Evolutionary conservation across 2,113 vertebrate genomes (phyloP).

Genomic region (Malurus melanocephalus): DNA sequence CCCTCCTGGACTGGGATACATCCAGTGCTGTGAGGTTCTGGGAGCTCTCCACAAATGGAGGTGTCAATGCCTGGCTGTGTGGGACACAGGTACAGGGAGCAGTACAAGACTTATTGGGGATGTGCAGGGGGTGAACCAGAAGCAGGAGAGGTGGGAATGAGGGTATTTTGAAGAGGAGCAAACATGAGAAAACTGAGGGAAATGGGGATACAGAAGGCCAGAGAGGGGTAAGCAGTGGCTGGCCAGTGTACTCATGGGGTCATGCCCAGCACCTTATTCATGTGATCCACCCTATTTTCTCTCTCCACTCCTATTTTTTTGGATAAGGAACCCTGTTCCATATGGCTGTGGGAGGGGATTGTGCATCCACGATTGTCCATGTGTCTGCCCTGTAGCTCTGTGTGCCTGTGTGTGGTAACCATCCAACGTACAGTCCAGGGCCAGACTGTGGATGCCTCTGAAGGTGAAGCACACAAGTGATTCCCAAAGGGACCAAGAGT

Average conservation of each 20-base stretch:
- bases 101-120: not conserved
- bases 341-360: fast-evolving
- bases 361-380: fast-evolving
- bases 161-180: not conserved
- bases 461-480: fast-evolving
- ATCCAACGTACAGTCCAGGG: not conserved
- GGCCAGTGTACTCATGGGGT: fast-evolving
- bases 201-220: fast-evolving
- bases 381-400: not conserved
- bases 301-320: not conserved
- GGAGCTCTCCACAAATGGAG: not conserved
- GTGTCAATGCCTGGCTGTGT: fast-evolving
- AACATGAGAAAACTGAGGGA: not conserved
- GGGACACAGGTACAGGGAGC: fast-evolving
- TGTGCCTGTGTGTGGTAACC: not conserved
- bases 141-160: not conserved
- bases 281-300: fast-evolving
- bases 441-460: not conserved
- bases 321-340: fast-evolving
- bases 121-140: not conserved
- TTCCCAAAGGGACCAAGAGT: not conserved
- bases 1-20: fast-evolving
- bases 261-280: fast-evolving
- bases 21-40: fast-evolving
- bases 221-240: not conserved